These are phyloP conservation scores for Cephalopachus bancanus DNA, from an alignment of 2,797 vertebrate genomes.

Conservation along the genomic window DNA sequence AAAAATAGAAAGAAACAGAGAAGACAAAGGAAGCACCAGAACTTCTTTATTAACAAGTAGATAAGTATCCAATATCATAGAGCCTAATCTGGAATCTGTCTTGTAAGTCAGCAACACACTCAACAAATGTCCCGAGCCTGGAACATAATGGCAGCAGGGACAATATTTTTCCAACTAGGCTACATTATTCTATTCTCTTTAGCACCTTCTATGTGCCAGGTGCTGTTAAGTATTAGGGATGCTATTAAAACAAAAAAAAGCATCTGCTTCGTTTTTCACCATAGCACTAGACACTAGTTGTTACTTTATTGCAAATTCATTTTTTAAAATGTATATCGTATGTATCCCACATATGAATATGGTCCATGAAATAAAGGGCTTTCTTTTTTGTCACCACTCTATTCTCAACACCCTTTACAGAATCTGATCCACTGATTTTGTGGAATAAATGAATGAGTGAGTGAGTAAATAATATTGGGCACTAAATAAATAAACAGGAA, in stretches of 20 bases:
- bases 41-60: not conserved
- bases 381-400: not conserved
- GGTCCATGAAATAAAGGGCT: not conserved
- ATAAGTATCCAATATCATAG: not conserved
- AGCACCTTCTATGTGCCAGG: not conserved
- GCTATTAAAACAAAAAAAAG: not conserved
- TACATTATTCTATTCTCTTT: not conserved
- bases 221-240: not conserved
- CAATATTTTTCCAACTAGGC: not conserved
- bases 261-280: not conserved
- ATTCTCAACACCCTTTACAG: not conserved
- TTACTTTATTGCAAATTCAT: conserved; percentile 3
- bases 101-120: not conserved
- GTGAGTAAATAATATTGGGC: not conserved
- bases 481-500: not conserved
- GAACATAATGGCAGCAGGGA: not conserved
- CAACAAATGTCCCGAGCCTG: not conserved
- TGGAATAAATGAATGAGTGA: not conserved
- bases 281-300: not conserved
- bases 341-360: not conserved
- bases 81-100: not conserved
- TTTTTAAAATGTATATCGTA: not conserved
- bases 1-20: not conserved
- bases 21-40: not conserved
- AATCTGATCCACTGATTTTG: not conserved